Base-by-base conservation (phyloP, 2,113 vertebrate species). In the Platichthys flesus region DNA sequence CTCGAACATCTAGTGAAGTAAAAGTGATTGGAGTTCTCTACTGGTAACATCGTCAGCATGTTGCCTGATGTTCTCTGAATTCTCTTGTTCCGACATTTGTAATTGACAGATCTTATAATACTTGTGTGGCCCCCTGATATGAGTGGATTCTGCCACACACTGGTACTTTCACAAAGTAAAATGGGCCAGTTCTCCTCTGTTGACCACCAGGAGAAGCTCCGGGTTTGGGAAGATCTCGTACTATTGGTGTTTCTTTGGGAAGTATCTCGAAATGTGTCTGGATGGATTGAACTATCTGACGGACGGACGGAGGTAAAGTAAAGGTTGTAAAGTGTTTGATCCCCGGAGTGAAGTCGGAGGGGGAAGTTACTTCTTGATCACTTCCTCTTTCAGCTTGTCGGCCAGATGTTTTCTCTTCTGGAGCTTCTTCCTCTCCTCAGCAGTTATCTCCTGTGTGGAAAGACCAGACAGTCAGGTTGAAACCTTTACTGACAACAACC, bases 331-430 rank as follows among this genome's bases (percentile, higher is more conserved):
- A 31, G 56, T 62, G 35, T 78, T 45, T 66, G 63, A 61, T 74
- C 55, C 60, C 20, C 4, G 9, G 18, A 81, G 63, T 88, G 74
- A 76, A 71, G 63, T 28, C 9, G 13, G 26, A 64, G 9, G n/a
- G 16, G 15, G 9, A 58, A 9, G 45, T 85, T 90, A 98, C 89
- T 98, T 99, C 81, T 96, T 97, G 84, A 99, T 97, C 9, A 99
- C 98, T 94, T 99, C 97, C 88, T 99, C 97, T 92, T 97, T 98
- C 40, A 99, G 95, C 81, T 98, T 99, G 84, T 98, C 97, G 15
- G 98, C 98, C 62, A 99, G 93, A 80, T 97, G 93, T 89, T 96
- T 97, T 84, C 97, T 96, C 91, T 97, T 99, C 93, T 97, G 93
- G 21, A 98, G 86, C 63, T 92, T 96, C 85, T 97, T 97, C 84